phyloP scores from a whole-genome alignment of 2,888 invertebrate genomes.

The Lochmaea crataegi region DNA sequence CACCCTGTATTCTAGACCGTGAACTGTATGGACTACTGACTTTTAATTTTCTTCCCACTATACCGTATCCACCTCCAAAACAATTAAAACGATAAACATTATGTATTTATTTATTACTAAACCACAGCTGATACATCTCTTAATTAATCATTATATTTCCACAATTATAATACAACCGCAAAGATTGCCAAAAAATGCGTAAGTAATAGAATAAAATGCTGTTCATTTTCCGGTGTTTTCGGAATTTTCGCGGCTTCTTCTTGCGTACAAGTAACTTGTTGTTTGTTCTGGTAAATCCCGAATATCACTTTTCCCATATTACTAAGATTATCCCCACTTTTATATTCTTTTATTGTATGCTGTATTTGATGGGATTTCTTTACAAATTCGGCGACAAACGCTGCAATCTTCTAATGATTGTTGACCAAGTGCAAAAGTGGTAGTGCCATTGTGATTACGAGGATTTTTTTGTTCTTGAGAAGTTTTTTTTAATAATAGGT shows the following conservation, averaged over 20 bases:
- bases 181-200: background rate
- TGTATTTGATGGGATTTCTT: conserved; percentile 40
- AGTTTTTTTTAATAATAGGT: background rate
- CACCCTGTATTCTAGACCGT: background rate
- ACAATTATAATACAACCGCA: background rate
- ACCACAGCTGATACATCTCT: background rate
- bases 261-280: conserved; percentile 1
- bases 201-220: no score
- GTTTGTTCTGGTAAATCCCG: conserved; percentile 29
- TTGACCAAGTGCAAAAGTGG: background rate
- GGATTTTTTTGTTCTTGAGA: background rate
- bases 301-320: conserved; percentile 9
- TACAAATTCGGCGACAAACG: no score
- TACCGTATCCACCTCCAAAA: background rate
- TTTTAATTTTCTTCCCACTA: background rate
- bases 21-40: background rate
- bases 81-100: background rate
- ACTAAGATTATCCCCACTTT: conserved; percentile 37
- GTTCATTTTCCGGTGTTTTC: background rate
- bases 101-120: background rate
- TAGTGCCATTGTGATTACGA: background rate
- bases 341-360: conserved; percentile 24
- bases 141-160: background rate
- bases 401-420: background rate
- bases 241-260: background rate